Base-by-base conservation (phyloP, 92 coral and sea anemone species). In the Zoanthus gigantus region DNA sequence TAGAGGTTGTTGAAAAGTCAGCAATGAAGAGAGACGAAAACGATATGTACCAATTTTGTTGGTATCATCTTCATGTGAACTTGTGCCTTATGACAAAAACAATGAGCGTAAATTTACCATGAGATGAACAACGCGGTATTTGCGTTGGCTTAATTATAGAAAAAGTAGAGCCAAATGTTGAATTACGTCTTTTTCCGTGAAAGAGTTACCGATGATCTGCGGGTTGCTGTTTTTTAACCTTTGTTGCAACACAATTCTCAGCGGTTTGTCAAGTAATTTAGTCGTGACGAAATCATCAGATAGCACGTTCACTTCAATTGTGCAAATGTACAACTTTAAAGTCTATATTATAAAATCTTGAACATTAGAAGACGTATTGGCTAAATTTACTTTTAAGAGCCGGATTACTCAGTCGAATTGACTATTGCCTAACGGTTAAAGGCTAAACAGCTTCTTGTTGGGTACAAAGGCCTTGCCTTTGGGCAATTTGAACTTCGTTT, bases 261-360 rank as follows among this genome's bases (percentile, higher is more conserved):
- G 85, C 75, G 58, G 85, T 81, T 65, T 17, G 75, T 54, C 74
- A 18, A 65, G 46, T 66, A 81, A 81, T 65, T 81, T 46, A 65
- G 15, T 81, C 76, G 85, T 81, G 85, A 81, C 85, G 85, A 81
- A 81, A 66, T 52, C 85, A 81, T 81, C 85, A 81, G 75, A 23
- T 66, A 44, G 63, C 85, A 81, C 74, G 61, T 81, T 81, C 85
- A 46, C 85, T 63, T 56, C 75, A 48, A 63, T 81, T 45, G 44
- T 81, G 37, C 74, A 65, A 81, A 65, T 67, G 85, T 81, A 81
- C 74, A 67, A 81, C 31, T 71, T 30, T 48, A 44, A 57, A 31
- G 53, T n/a, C 23, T 16, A 17, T 13, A 60, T 32, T 71, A 32
- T 29, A n/a, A 12, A 42, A 15, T 34, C 13, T 11, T 17, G 29